Base-by-base conservation (phyloP, 64 coral and sea anemone genomes). In the Montipora efflorescens region DNA sequence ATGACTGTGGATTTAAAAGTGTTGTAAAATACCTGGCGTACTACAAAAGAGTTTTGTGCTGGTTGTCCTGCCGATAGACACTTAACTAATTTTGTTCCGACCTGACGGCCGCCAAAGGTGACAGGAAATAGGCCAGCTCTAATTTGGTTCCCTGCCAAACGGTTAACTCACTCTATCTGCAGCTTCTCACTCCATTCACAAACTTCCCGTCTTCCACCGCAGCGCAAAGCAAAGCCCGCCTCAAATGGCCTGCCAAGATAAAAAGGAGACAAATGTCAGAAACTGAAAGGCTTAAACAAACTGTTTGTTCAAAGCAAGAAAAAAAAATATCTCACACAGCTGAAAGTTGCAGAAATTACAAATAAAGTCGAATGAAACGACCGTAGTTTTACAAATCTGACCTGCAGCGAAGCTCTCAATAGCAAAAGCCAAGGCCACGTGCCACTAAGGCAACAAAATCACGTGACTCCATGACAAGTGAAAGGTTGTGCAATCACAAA, bases 341-440 rank as follows among this genome's bases (percentile, higher is more conserved):
- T 86, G 64, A 64, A 86, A 86, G 46, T 36, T 86, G 82, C 46
- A 86, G 66, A 86, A 86, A 71, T 71, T 51, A 86, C 82, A 72
- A 64, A 86, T 71, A 85, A 86, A 86, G 64, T 86, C 5, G 67
- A 86, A 64, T 18, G 50, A 50, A 86, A 93, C 48, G 83, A 28
- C 74, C 59, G 76, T 93, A 81, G 92, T 88, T 79, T 66, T 88
- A 49, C 20, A 20, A 85, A 92, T 71, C 72, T 85, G 90, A 67
- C 62, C 76, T 74, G 59, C 61, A 36, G 36, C 73, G 28, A 93
- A 80, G 81, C 59, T 59, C 80, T 93, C 92, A 88, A 82, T 83
- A 50, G 87, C 75, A 58, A 93, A 93, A 93, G 92, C 92, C 92
- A 88, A 93, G 83, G 85, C 92, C 92, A 93, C 92, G 92, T 93